Evolutionary conservation across 2,797 vertebrate species (phyloP), one percentile per base, ranked within the genome.

Genomic region (Lacerta viridis): DNA sequence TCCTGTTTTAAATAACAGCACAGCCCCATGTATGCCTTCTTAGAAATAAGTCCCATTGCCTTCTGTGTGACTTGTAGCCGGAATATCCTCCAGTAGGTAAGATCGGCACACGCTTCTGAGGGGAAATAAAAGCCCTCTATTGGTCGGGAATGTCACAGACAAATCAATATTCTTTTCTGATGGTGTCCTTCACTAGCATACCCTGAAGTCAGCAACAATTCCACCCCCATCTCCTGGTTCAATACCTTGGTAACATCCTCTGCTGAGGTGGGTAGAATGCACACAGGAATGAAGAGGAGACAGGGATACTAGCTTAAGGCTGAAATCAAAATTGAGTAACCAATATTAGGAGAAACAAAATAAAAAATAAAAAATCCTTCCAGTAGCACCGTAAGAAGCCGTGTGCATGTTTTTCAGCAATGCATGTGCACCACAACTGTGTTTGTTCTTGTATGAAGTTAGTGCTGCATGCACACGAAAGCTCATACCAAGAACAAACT

Each of bases 301-400:
- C 4, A 4, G 25, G 5, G 4, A 78, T 41, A 20, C 17, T 15
- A 92, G 18, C 79, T 5, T 33, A 17, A 81, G 5, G 36, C 84
- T 1, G 88, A 93, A 92, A 23, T 91, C 85, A 94, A 89, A 88
- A 86, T 50, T 92, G 0, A 0, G 50, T 78, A 91, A 85, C 85
- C n/a, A 88, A 69, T 43, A 87, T 83, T 1, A 90, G 0, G 29
- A 2, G 29, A 0, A 33, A 33, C 33, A 33, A 33, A 33, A 33
- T 33, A 33, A 33, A 33, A 33, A 33, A 33, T 33, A 33, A 33
- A 33, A 33, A 33, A 33, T 33, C 33, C 33, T 33, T 33, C 33
- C 33, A 33, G 33, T 33, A 33, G 33, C 33, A 33, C n/a, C n/a
- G n/a, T n/a, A n/a, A n/a, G n/a, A n/a, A n/a, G n/a, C n/a, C n/a